These are phyloP conservation scores for Trichogramma evanescens DNA, from an alignment of 2,888 invertebrate species.

Conservation along the genomic window DNA sequence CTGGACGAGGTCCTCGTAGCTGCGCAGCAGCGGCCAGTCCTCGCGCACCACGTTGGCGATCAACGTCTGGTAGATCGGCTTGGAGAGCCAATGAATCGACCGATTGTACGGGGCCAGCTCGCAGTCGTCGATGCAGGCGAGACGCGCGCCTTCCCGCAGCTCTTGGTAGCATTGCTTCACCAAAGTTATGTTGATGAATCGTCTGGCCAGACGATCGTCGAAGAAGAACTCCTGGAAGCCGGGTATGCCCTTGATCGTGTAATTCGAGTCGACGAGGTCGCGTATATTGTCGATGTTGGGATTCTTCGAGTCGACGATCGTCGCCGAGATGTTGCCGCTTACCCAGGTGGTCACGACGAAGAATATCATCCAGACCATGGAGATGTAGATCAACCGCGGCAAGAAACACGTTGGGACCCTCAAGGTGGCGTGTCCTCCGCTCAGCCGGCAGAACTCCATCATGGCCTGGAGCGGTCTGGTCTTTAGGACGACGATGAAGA, in stretches of 20 bases:
- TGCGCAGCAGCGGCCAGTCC: constrained; percentile 14
- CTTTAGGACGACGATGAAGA: not conserved
- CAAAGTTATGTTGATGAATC: not conserved
- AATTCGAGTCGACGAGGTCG: constrained; percentile 3
- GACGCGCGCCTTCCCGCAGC: not conserved
- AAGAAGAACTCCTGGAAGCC: not conserved
- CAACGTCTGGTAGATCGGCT: not conserved
- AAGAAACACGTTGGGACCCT: not conserved
- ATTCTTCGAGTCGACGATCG: not conserved
- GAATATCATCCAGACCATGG: constrained; percentile 7
- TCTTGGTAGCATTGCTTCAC: not conserved
- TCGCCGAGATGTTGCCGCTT: not conserved
- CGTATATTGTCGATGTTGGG: constrained; percentile 6
- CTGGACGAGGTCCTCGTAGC: constrained; percentile 7
- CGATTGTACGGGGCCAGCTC: not conserved
- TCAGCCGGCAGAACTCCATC: constrained; percentile 13
- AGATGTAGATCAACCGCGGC: constrained; percentile 13
- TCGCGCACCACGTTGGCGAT: constrained; percentile 4
- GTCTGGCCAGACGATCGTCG: not conserved
- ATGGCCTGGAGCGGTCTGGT: not conserved
- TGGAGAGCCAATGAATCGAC: not conserved
- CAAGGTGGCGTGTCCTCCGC: not conserved
- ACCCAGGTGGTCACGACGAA: constrained; percentile 7
- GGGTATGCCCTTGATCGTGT: not conserved
- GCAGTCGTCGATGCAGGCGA: constrained; percentile 5